phyloP scores from a whole-genome alignment of 2,888 invertebrate genomes.

The Orchesella flavescens region DNA sequence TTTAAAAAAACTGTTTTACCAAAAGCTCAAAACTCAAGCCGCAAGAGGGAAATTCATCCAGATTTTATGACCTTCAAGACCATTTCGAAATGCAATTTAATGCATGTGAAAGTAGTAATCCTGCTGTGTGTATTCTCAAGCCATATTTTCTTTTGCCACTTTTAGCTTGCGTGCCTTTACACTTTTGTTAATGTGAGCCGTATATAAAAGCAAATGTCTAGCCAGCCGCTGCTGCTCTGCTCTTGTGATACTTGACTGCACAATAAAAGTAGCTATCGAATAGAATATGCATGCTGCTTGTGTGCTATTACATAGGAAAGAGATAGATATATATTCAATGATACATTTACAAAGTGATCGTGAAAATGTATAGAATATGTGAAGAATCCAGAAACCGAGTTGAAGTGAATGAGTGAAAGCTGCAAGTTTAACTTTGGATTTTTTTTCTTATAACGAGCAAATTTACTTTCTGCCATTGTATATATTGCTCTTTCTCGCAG shows the following conservation, averaged over 20 bases:
- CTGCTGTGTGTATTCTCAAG: not conserved
- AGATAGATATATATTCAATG: no score
- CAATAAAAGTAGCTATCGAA: not conserved
- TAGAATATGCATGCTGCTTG: not conserved
- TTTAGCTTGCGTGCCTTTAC: conserved; percentile 6
- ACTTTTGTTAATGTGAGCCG: not conserved
- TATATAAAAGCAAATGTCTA: not conserved
- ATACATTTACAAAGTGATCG: not conserved
- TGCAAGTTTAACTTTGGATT: not conserved
- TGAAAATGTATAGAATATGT: conserved; percentile 14
- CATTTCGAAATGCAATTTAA: conserved; percentile 63
- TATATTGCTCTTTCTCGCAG: conserved; percentile 20
- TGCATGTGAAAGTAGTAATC: conserved; percentile 52
- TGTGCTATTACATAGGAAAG: no score
- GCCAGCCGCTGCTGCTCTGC: no score
- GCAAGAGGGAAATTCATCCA: conserved; percentile 66
- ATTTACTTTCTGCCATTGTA: conserved; percentile 41
- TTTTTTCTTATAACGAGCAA: conserved; percentile 23
- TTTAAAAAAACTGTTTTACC: conserved; percentile 1
- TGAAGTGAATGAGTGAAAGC: conserved; percentile 32
- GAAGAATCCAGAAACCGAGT: conserved; percentile 15
- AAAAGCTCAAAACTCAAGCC: conserved; percentile 44
- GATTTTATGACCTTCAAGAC: conserved; percentile 68
- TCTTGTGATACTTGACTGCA: no score
- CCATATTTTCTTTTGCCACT: no score